Base-by-base conservation (phyloP, 2,113 vertebrate species). In the Casuarius casuarius region DNA sequence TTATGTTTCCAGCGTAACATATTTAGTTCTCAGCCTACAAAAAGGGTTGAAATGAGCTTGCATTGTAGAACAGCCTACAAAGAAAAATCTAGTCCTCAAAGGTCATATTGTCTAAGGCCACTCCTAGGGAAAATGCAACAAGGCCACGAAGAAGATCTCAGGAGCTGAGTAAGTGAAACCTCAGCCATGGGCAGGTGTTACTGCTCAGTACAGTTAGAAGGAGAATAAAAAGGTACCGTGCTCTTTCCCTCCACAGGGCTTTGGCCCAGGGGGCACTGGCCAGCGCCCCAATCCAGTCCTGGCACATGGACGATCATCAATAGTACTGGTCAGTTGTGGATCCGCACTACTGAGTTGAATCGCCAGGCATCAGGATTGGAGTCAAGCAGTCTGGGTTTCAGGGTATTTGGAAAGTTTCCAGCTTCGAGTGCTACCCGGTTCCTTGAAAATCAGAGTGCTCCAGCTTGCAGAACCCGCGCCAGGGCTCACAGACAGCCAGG, bases 91-190 rank as follows among this genome's bases (percentile, higher is more conserved):
- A 13, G 52, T 23, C 76, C 18, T 16, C 4, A 4, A 58, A 72
- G 58, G 28, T 10, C 40, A 16, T 44, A 12, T 0, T 0, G 0
- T 8, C 22, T 12, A 8, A 58, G 20, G 35, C 26, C 52, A 31
- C 52, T 74, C 35, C 33, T 40, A 28, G 35, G 71, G 51, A 74
- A 74, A 20, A 29, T 54, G 35, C 35, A 52, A 52, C 49, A 38
- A 52, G n/a, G 16, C 18, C 22, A 54, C 21, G 33, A 52, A 20
- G 28, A 74, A 54, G 38, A 42, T 54, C 35, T 15, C 71, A 40
- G 12, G 51, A 28, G 71, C 38, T 13, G 19, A 46, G 29, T 10
- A 79, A 33, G 26, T 5, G 49, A 74, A 49, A 38, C 20, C n/a
- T n/a, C 44, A 61, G n/a, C 28, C 14, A 40, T 5, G 8, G 33